A percentile compares a stretch with the other conserved stretches of the same genome.
Conservation (phyloP, 2,797 vertebrate genomes). For the Fistularia tabacaria region DNA sequence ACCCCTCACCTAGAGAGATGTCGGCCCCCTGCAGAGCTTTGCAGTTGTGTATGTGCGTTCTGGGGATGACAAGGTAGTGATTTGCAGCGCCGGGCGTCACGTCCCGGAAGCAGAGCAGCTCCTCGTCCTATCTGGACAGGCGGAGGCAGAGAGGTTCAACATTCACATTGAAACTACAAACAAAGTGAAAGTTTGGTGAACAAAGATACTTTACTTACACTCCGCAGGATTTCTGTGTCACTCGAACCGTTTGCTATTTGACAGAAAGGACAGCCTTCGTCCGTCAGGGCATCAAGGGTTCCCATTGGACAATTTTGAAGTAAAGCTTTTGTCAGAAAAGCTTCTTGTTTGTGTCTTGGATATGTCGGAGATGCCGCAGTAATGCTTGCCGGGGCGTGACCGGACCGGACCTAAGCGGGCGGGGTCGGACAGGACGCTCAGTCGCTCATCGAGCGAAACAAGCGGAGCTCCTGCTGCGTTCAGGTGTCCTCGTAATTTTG, state of each 20-base stretch:
- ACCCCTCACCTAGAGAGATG: constrained; percentile 31
- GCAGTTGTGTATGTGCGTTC: constrained; percentile 42
- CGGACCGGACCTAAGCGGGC: too few relatives aligned
- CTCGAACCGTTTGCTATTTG: constrained; percentile 23
- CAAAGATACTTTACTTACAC: constrained; percentile 30
- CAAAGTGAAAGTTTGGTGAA: too few relatives aligned
- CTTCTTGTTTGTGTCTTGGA: too few relatives aligned
- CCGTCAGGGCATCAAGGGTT: background rate
- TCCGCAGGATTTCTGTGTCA: constrained; percentile 44
- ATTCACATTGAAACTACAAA: too few relatives aligned
- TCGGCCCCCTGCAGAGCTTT: constrained; percentile 22
- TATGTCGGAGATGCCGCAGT: too few relatives aligned
- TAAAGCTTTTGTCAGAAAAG: too few relatives aligned
- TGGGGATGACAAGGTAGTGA: constrained; percentile 53
- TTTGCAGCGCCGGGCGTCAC: constrained; percentile 33
- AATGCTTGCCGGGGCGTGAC: too few relatives aligned
- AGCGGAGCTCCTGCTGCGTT: background rate
- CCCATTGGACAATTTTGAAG: background rate
- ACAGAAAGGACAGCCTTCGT: constrained; percentile 46
- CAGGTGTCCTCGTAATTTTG: background rate
- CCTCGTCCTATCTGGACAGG: constrained; percentile 28
- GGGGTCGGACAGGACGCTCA: background rate
- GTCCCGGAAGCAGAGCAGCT: constrained; percentile 55
- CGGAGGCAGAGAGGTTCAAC: too few relatives aligned
- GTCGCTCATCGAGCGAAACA: constrained; percentile 2